These are phyloP conservation scores for Regulus satrapa DNA, from an alignment of 2,113 vertebrate genomes.

Conservation along the genomic window DNA sequence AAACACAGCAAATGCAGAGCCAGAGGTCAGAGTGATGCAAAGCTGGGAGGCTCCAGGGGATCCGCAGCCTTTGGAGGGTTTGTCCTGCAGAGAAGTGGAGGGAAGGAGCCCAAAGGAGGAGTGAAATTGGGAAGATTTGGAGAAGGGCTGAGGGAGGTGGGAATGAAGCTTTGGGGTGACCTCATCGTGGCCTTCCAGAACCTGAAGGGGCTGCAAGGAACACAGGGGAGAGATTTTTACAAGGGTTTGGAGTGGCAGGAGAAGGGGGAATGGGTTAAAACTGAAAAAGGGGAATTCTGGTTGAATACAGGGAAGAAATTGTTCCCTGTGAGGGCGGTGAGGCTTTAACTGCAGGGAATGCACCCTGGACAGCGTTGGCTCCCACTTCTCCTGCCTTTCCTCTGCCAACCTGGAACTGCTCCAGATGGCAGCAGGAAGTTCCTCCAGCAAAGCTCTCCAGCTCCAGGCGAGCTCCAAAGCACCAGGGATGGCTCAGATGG, in stretches of 20 bases:
- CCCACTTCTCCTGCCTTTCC: not conserved
- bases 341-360: not conserved
- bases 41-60: not conserved
- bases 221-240: rapidly evolving
- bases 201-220: not conserved
- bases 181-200: not conserved
- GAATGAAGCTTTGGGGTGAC: not conserved
- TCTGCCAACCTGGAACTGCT: not conserved
- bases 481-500: too few species aligned
- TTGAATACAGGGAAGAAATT: rapidly evolving
- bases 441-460: not conserved
- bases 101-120: not conserved
- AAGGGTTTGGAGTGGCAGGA: not conserved
- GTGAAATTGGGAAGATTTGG: not conserved
- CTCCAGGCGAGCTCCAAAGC: not conserved
- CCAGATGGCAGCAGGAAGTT: not conserved
- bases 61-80: not conserved
- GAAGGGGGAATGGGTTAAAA: rapidly evolving
- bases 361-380: not conserved
- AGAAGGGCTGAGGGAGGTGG: not conserved
- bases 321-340: not conserved
- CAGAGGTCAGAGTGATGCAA: not conserved
- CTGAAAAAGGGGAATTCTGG: not conserved
- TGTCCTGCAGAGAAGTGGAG: not conserved
- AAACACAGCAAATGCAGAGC: not conserved